Evolutionary conservation across 1,140 invertebrate genomes (phyloP).

Genomic region (Coelopa frigida): DNA sequence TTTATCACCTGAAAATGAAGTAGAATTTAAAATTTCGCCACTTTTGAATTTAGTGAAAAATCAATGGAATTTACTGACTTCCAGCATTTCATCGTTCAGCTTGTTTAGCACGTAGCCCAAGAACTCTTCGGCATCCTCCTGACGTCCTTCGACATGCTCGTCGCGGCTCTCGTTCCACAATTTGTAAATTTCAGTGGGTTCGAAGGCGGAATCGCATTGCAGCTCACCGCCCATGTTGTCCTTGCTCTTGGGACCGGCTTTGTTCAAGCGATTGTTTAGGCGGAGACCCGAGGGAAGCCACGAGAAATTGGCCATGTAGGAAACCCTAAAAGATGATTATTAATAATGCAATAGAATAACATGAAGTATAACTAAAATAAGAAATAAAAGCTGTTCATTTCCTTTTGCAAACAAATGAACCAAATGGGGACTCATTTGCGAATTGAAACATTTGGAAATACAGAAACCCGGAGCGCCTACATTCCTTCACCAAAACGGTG

Average conservation of each 20-base stretch:
- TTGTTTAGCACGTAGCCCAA: slow-evolving; percentile 85
- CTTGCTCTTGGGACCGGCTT: slow-evolving; percentile 39
- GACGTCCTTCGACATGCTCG: slow-evolving; percentile 67
- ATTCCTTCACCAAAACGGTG: slow-evolving; percentile 12
- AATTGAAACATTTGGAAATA: too few species aligned
- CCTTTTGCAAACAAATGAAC: background rate
- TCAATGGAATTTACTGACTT: slow-evolving; percentile 49
- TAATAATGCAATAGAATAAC: background rate
- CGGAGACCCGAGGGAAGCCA: slow-evolving; percentile 52
- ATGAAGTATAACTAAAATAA: background rate
- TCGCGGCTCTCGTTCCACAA: slow-evolving; percentile 70
- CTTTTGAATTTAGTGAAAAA: background rate
- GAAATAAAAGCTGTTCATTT: background rate
- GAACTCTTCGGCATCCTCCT: slow-evolving; percentile 95
- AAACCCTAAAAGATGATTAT: slow-evolving; percentile 45
- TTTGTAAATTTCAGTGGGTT: slow-evolving; percentile 74
- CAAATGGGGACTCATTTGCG: background rate
- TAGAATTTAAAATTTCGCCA: background rate
- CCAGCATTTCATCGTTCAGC: slow-evolving; percentile 92
- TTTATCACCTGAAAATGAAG: slow-evolving; percentile 29
- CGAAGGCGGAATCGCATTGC: slow-evolving; percentile 57
- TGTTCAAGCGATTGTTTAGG: slow-evolving; percentile 39
- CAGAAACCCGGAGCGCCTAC: too few species aligned
- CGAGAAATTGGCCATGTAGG: slow-evolving; percentile 62
- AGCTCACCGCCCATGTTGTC: slow-evolving; percentile 43